Conservation (phyloP, 2,797 vertebrate genomes). For the Tauraco hartlaubi region DNA sequence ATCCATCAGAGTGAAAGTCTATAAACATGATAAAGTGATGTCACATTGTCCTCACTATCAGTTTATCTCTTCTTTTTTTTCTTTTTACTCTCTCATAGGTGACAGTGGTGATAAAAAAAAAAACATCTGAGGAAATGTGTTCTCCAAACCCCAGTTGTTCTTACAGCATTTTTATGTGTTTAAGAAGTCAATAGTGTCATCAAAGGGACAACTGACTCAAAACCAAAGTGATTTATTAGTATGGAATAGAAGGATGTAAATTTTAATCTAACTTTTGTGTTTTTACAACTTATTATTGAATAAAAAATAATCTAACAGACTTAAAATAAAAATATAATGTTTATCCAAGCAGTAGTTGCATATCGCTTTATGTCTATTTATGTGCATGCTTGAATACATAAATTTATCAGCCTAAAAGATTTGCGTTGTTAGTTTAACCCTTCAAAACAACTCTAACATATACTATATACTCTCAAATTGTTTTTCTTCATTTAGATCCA, state of each 20-base stretch:
- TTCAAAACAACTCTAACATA: neutral
- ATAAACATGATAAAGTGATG: neutral
- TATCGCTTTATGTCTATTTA: neutral
- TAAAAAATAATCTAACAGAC: neutral
- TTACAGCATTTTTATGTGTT: neutral
- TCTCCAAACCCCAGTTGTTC: neutral
- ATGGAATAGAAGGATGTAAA: neutral
- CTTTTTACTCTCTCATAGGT: neutral
- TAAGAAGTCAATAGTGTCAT: neutral
- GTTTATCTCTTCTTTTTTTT: neutral
- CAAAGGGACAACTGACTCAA: neutral
- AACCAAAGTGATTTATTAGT: neutral
- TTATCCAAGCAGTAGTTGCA: neutral
- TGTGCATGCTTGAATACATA: neutral
- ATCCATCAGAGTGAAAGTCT: neutral
- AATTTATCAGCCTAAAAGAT: neutral
- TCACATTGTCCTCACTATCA: neutral
- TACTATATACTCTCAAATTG: neutral
- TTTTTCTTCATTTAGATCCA: neutral
- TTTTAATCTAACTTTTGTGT: neutral
- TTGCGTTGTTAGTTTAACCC: neutral
- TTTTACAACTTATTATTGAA: neutral
- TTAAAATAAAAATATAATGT: neutral
- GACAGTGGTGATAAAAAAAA: neutral
- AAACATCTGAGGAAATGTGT: neutral